Percentiles rank a stretch among this genome's conserved stretches.
phyloP scores from a whole-genome alignment of 2,888 invertebrate species.

The Trissoscelio sp. region DNA sequence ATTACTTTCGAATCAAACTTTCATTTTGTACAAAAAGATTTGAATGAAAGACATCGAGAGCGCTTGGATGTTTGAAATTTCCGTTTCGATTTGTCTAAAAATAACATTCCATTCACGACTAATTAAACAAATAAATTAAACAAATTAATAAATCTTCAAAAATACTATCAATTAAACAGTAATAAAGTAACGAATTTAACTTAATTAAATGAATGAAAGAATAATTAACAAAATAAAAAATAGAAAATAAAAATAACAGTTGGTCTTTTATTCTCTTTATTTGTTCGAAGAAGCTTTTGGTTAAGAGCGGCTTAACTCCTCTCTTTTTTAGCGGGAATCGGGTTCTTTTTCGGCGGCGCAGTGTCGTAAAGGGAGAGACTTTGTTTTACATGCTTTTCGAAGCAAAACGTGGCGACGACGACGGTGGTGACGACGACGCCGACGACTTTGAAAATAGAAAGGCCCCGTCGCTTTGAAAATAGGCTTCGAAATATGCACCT shows the following conservation, averaged over 20 bases:
- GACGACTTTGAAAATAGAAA: conserved; percentile 78
- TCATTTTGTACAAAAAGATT: conserved; percentile 28
- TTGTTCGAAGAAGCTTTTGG: no score
- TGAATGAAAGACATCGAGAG: conserved; percentile 2
- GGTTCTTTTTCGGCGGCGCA: conserved; percentile 1
- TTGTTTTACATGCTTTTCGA: conserved; percentile 56
- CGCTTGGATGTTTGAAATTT: not conserved
- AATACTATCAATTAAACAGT: no score
- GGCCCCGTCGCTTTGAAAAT: conserved; percentile 78
- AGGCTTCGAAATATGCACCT: conserved; percentile 76
- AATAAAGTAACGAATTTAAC: no score
- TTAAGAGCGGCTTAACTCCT: no score
- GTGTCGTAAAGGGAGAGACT: conserved; percentile 13
- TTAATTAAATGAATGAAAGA: no score
- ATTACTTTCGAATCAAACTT: conserved; percentile 38
- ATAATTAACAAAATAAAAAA: no score
- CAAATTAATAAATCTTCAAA: no score
- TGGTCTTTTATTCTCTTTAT: no score
- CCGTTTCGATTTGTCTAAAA: no score
- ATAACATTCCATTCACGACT: no score
- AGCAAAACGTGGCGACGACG: conserved; percentile 28
- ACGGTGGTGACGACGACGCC: conserved; percentile 45
- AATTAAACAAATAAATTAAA: no score
- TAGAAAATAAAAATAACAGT: no score
- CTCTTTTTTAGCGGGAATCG: not conserved